Conservation (phyloP, 2,113 vertebrate genomes). For the Gnathochromis pfefferi region DNA sequence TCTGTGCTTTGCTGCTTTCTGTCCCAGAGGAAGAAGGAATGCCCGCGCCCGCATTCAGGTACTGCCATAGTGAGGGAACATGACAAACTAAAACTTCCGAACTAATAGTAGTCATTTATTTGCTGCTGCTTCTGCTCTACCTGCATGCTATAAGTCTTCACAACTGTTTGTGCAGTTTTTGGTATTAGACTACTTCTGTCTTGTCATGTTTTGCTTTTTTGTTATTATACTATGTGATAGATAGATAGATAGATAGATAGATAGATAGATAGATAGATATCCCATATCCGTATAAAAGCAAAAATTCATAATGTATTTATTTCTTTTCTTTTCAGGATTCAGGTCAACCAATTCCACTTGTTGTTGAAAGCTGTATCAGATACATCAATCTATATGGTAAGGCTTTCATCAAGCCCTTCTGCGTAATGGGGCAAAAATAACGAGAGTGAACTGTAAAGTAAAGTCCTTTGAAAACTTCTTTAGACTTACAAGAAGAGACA, state of each 20-base stretch:
- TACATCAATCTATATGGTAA: constrained; percentile 97
- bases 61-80: constrained; percentile 55
- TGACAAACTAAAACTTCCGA: background rate
- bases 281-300: background rate
- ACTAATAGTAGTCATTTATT: background rate
- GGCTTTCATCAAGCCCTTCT: constrained; percentile 3
- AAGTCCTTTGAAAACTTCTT: background rate
- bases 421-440: background rate
- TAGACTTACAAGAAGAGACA: background rate
- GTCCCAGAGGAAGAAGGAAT: constrained; percentile 98
- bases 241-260: too few species aligned
- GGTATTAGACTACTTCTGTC: background rate
- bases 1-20: constrained; percentile 83
- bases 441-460: background rate
- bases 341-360: constrained; percentile 87
- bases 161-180: background rate
- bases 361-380: constrained; percentile 94
- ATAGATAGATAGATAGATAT: background rate
- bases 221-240: background rate
- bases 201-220: background rate
- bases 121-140: background rate
- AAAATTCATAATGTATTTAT: background rate
- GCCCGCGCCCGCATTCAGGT: constrained; percentile 97
- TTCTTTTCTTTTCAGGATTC: constrained; percentile 63
- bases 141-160: constrained; percentile 1